These are phyloP conservation scores for Acestrorhynchus altus DNA, from an alignment of 2,797 vertebrate species.

Conservation along the genomic window DNA sequence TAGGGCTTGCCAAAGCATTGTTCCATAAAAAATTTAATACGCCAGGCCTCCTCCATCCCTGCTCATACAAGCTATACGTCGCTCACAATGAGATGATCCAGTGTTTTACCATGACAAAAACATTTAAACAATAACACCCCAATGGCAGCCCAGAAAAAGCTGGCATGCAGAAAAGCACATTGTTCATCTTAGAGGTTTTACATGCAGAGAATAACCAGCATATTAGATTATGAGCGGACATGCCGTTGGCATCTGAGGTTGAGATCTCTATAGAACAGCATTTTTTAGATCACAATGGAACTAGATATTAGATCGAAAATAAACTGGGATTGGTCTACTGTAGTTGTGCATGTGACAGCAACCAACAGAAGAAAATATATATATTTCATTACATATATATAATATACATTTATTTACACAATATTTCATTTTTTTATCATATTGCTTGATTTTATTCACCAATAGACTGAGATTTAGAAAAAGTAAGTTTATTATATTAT, in stretches of 20 bases:
- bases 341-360: neutral
- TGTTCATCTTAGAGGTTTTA: constrained; percentile 64
- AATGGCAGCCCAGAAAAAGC: constrained; percentile 46
- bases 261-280: neutral
- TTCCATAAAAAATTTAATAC: constrained; percentile 3
- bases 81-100: constrained; percentile 29
- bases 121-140: constrained; percentile 70
- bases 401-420: no score
- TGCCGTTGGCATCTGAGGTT: constrained; percentile 2
- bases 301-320: constrained; percentile 17
- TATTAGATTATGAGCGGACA: constrained; percentile 77
- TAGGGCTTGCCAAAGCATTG: constrained; percentile 2
- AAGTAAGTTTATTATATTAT: no score
- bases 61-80: constrained; percentile 14
- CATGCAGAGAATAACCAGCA: constrained; percentile 56
- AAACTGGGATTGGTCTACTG: constrained; percentile 11
- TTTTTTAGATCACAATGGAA: neutral
- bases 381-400: no score
- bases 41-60: neutral
- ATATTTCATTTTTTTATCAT: no score
- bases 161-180: constrained; percentile 60
- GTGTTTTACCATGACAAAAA: constrained; percentile 79
- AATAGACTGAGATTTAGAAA: no score
- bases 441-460: no score
- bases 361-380: neutral